Evolutionary conservation across 2,113 vertebrate genomes (phyloP).

Genomic region (Penelope pileata): DNA sequence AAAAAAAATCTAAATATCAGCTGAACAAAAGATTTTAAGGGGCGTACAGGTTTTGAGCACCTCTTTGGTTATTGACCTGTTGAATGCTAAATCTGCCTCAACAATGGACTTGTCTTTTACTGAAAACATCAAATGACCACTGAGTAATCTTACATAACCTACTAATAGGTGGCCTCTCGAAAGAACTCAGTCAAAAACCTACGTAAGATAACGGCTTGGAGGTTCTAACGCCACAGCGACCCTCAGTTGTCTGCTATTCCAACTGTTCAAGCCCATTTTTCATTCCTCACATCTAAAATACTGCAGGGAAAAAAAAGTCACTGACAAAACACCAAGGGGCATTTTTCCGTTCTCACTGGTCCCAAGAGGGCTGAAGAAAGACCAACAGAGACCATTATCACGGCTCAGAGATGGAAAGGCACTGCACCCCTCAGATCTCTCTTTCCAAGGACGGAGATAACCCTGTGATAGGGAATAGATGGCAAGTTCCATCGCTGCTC

Average conservation of each 20-base stretch:
- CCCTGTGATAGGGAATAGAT: not conserved
- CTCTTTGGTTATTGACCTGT: not conserved
- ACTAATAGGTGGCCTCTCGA: not conserved
- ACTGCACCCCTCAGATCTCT: not conserved
- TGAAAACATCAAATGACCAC: not conserved
- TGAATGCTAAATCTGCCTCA: not conserved
- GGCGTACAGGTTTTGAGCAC: not conserved
- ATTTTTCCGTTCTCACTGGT: not conserved
- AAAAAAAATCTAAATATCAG: not conserved
- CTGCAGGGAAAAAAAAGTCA: not conserved
- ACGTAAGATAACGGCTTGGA: not conserved
- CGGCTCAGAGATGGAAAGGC: not conserved
- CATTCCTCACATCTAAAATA: not conserved
- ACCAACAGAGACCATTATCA: not conserved
- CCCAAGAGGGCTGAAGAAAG: not conserved
- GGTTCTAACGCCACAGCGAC: not conserved
- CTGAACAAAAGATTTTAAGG: not conserved
- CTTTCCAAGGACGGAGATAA: not conserved
- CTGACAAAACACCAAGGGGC: not conserved
- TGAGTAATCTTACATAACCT: not conserved
- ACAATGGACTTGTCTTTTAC: not conserved
- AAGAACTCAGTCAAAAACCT: not conserved
- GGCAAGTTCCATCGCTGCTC: not conserved
- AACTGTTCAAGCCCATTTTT: not conserved
- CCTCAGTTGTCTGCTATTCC: not conserved